phyloP scores from a whole-genome alignment of 1,140 invertebrate species.

The Brachionus rubens region DNA sequence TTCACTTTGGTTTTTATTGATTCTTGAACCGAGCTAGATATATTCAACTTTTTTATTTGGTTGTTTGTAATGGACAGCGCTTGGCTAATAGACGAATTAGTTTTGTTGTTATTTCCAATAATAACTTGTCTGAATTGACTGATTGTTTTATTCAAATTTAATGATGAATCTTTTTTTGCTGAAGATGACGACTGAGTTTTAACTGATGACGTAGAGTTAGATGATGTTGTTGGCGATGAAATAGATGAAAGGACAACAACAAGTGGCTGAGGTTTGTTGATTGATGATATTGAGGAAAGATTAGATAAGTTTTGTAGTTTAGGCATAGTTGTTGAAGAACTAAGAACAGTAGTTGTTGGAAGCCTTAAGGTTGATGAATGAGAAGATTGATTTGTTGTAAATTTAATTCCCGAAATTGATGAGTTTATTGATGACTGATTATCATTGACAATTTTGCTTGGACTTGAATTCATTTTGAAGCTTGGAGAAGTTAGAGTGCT shows the following conservation, averaged over 20 bases:
- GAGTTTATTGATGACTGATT: no score
- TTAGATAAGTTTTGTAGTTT: not conserved
- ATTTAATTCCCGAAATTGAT: no score
- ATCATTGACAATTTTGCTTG: no score
- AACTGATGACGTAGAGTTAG: no score
- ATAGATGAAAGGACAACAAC: not conserved
- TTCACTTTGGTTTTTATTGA: not conserved
- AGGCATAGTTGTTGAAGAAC: not conserved
- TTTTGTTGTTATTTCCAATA: not conserved
- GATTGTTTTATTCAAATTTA: no score
- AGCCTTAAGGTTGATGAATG: not conserved
- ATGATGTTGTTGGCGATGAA: not conserved
- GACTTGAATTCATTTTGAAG: no score
- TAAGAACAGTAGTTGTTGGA: not conserved
- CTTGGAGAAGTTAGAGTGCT: no score
- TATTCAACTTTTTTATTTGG: conserved; percentile 1
- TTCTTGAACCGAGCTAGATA: not conserved
- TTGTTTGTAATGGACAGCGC: not conserved
- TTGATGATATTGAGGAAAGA: not conserved
- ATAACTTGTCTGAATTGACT: not conserved
- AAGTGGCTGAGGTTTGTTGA: not conserved
- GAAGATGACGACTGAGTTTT: no score
- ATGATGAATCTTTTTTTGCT: no score
- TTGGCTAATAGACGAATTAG: not conserved
- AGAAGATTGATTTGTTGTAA: no score